Evolutionary conservation across 2,113 vertebrate species (phyloP).

Genomic region (Gambusia holbrooki): DNA sequence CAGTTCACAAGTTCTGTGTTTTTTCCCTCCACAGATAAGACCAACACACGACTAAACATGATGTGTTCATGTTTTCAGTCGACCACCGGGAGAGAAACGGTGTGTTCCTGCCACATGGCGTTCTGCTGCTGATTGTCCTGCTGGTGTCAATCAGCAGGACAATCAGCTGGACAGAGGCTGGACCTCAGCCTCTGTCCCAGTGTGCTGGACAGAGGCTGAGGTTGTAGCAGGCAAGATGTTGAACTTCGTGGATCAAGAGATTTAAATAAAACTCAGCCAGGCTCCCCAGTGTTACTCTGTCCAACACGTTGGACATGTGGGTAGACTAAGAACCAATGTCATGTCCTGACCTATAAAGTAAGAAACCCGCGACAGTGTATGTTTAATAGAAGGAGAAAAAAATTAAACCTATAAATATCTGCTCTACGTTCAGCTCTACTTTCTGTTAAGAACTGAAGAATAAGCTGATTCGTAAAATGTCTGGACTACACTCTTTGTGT

Average conservation of each 20-base stretch:
- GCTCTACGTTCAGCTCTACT: not conserved
- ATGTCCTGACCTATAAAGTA: slow-evolving; percentile 19
- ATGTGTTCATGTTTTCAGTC: too few relatives aligned
- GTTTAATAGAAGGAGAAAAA: not conserved
- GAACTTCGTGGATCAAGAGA: not conserved
- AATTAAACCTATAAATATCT: not conserved
- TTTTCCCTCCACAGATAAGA: too few relatives aligned
- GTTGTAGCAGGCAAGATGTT: not conserved
- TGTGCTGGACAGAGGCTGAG: not conserved
- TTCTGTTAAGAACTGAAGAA: not conserved
- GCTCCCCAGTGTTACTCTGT: not conserved
- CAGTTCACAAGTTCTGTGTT: too few relatives aligned
- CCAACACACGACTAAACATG: too few relatives aligned
- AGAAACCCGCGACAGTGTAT: slow-evolving; percentile 3
- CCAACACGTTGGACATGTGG: not conserved
- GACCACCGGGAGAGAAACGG: too few relatives aligned
- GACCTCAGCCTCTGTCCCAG: too few relatives aligned
- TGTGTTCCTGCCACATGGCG: too few relatives aligned
- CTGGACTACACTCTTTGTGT: not conserved
- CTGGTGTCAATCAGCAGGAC: too few relatives aligned
- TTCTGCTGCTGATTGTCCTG: not conserved
- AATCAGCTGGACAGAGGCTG: too few relatives aligned
- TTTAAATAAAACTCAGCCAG: not conserved
- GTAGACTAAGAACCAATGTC: not conserved
- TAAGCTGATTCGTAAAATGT: not conserved